phyloP scores from a whole-genome alignment of 2,797 vertebrate species.

The Chiloscyllium punctatum region DNA sequence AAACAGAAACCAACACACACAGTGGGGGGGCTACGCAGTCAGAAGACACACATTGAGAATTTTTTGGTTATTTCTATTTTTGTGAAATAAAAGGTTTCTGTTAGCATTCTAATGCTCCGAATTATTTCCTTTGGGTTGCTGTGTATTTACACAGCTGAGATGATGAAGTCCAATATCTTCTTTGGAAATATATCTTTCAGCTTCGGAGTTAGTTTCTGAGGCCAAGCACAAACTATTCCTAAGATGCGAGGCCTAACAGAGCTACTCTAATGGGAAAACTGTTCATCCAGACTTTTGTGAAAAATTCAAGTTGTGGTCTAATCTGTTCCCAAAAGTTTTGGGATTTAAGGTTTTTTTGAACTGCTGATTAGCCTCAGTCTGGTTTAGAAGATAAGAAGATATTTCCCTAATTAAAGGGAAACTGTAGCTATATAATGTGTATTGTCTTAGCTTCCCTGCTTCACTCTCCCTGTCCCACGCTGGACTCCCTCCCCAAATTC shows the following conservation, averaged over 20 bases:
- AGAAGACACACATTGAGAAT: too few relatives aligned
- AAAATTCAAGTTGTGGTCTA: not conserved
- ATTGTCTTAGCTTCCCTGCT: not conserved
- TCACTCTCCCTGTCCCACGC: too few relatives aligned
- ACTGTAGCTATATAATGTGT: not conserved
- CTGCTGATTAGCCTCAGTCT: not conserved
- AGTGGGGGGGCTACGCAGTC: not conserved
- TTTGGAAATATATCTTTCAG: conserved; percentile 4
- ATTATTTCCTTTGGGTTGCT: conserved; percentile 3
- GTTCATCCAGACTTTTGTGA: not conserved
- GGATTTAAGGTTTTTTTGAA: not conserved
- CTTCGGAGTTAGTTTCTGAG: not conserved
- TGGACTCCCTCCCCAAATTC: not conserved
- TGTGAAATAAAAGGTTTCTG: not conserved
- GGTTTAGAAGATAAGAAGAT: not conserved
- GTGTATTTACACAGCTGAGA: conserved; percentile 23
- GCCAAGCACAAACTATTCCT: not conserved
- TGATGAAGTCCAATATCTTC: not conserved
- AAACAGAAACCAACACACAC: not conserved
- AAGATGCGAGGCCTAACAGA: not conserved
- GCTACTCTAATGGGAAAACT: not conserved
- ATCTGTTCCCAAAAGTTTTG: not conserved
- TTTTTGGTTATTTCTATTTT: not conserved
- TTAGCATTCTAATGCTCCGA: not conserved
- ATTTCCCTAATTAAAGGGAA: not conserved